Conservation (phyloP, 2,888 invertebrate species). For the Arrhopalites spinosus region DNA sequence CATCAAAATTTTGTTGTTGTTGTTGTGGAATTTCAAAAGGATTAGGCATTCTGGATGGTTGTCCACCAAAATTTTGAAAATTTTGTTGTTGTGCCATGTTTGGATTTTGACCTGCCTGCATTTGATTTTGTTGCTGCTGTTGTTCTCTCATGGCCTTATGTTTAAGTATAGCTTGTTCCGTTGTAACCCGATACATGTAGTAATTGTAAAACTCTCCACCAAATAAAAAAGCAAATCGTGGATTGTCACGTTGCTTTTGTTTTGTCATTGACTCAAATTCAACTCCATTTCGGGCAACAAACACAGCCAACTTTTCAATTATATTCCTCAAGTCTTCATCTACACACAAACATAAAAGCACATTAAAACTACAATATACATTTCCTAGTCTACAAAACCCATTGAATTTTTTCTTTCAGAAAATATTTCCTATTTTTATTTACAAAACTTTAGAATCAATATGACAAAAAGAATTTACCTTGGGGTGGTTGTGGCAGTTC, state of each 20-base stretch:
- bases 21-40: constrained; percentile 31
- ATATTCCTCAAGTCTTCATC: constrained; percentile 95
- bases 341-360: constrained; percentile 59
- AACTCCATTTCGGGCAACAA: constrained; percentile 95
- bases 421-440: no score
- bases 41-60: constrained; percentile 8
- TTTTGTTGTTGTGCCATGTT: constrained; percentile 6
- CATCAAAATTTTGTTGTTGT: constrained; percentile 47
- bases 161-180: constrained; percentile 81
- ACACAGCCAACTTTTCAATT: constrained; percentile 97
- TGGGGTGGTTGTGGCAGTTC: constrained; percentile 67
- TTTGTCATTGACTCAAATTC: constrained; percentile 99
- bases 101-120: constrained; percentile 27
- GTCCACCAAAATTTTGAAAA: background rate
- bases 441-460: no score
- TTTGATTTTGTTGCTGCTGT: constrained; percentile 31
- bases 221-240: constrained; percentile 95
- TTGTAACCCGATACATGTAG: constrained; percentile 93
- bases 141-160: constrained; percentile 57
- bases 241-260: constrained; percentile 96
- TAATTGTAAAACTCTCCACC: constrained; percentile 95
- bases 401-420: no score
- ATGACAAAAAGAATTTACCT: no score
- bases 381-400: background rate
- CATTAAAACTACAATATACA: background rate